phyloP scores from a whole-genome alignment of 2,113 vertebrate species.

The Vicugna pacos region DNA sequence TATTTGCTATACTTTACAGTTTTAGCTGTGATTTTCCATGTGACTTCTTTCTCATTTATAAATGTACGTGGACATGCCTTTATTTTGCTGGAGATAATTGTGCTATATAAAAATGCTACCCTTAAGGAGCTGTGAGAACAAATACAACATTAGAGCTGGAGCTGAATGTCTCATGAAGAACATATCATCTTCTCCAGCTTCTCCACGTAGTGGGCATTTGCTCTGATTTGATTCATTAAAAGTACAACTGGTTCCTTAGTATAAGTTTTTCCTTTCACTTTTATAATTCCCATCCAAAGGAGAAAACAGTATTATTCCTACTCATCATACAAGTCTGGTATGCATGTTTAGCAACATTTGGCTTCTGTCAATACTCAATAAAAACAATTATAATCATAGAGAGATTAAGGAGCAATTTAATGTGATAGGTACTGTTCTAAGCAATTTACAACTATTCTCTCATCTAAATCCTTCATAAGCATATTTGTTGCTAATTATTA shows the following conservation, averaged over 20 bases:
- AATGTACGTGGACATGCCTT: not conserved
- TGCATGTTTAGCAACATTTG: not conserved
- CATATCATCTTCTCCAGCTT: not conserved
- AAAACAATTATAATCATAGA: not conserved
- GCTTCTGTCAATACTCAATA: not conserved
- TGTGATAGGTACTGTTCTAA: not conserved
- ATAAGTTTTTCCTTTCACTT: not conserved
- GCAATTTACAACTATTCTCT: not conserved
- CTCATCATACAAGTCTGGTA: not conserved
- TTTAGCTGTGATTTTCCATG: not conserved
- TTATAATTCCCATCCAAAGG: not conserved
- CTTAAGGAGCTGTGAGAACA: not conserved
- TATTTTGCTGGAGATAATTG: not conserved
- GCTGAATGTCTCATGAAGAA: not conserved
- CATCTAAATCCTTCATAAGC: not conserved
- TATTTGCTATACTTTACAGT: not conserved
- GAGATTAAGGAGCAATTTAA: not conserved
- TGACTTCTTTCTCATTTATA: not conserved
- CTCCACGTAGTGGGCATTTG: no score
- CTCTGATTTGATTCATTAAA: not conserved
- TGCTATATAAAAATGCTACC: not conserved
- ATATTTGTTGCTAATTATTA: not conserved
- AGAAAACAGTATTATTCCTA: not conserved
- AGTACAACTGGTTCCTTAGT: not conserved
- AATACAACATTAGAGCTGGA: not conserved